phyloP scores from a whole-genome alignment of 2,113 vertebrate genomes.

The Ctenodactylus gundi region DNA sequence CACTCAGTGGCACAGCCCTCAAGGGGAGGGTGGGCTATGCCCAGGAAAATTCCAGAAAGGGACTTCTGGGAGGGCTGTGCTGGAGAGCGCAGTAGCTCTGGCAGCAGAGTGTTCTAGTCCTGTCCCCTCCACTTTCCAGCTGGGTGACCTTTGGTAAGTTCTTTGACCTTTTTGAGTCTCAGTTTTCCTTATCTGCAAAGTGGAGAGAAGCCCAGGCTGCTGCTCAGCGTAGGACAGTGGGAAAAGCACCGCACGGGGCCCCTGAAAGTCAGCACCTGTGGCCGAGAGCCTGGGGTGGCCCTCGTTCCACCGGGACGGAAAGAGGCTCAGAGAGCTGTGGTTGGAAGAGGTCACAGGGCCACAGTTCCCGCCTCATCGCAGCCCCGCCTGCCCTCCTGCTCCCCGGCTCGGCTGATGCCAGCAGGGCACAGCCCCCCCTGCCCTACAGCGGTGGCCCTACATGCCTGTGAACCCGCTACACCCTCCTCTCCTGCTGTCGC shows the following conservation, averaged over 20 bases:
- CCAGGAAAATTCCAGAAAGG: background rate
- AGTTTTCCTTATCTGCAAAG: background rate
- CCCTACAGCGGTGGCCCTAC: background rate
- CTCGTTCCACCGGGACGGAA: background rate
- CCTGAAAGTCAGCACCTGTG: background rate
- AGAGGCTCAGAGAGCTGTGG: background rate
- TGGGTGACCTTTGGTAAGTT: background rate
- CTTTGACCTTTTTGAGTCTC: background rate
- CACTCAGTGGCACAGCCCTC: background rate
- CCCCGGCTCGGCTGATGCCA: no score
- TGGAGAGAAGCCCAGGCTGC: background rate
- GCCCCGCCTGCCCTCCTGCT: background rate
- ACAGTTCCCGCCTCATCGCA: background rate
- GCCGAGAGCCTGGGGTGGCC: fast-evolving
- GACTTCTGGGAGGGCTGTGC: background rate
- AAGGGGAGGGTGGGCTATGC: background rate
- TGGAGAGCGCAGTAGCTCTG: background rate
- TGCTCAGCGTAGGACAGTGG: background rate
- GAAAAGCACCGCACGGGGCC: background rate
- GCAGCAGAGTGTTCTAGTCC: background rate
- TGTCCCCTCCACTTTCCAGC: background rate
- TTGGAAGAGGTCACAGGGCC: background rate
- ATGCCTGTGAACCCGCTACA: background rate
- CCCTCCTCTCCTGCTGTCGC: background rate
- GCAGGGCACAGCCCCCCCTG: fast-evolving